These are phyloP conservation scores for Bufotes viridis DNA, from an alignment of 2,797 vertebrate genomes.

Conservation along the genomic window DNA sequence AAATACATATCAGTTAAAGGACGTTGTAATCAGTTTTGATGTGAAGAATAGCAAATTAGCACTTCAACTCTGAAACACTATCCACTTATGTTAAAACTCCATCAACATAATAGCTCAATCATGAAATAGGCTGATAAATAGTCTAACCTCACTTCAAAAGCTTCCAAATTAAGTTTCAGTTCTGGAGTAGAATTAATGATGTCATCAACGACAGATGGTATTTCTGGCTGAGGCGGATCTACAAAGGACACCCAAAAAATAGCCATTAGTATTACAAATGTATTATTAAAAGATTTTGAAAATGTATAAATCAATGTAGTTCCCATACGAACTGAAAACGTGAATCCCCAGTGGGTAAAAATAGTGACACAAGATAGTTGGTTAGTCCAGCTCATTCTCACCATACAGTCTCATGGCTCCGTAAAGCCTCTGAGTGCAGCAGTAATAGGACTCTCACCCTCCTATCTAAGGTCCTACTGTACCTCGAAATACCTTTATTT, in stretches of 20 bases:
- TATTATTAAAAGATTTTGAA: neutral
- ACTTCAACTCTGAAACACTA: neutral
- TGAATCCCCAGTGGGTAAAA: neutral
- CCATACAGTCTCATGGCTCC: neutral
- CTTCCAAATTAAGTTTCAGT: constrained; percentile 43
- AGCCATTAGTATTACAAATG: neutral
- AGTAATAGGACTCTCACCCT: too few species aligned
- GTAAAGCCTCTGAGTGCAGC: too few species aligned
- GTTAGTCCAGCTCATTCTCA: neutral
- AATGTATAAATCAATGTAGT: neutral
- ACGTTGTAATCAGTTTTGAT: too few species aligned
- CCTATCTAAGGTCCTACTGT: too few species aligned
- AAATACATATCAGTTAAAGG: too few species aligned
- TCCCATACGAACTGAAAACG: too few species aligned
- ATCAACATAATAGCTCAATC: neutral
- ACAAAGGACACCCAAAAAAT: neutral
- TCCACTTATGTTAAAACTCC: neutral
- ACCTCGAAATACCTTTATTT: too few species aligned
- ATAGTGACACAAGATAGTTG: neutral
- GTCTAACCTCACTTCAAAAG: constrained; percentile 53
- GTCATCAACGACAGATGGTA: constrained; percentile 57
- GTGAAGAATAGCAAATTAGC: neutral
- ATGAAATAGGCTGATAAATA: too few species aligned
- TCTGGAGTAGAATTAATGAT: constrained; percentile 63
- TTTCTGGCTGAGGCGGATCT: constrained; percentile 19